phyloP scores from a whole-genome alignment of 2,888 invertebrate species.

The Cyaniris semiargus region DNA sequence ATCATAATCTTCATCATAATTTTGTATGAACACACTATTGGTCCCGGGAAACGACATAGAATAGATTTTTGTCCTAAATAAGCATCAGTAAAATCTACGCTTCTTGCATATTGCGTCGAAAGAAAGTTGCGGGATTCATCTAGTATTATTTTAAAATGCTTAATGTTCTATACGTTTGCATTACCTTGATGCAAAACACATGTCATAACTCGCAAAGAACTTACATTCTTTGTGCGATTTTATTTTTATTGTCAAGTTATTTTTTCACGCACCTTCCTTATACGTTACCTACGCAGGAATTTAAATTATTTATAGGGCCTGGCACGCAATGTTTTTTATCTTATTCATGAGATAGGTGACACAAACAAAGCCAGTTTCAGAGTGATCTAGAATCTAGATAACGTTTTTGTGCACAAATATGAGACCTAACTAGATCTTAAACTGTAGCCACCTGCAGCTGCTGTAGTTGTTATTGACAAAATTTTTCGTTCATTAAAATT shows the following conservation, averaged over 20 bases:
- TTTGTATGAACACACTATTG: too few species aligned
- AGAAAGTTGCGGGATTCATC: not conserved
- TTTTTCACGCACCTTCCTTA: slow-evolving; percentile 22
- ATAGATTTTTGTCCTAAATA: too few species aligned
- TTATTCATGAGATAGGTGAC: slow-evolving; percentile 25
- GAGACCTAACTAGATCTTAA: not conserved
- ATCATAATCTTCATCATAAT: too few species aligned
- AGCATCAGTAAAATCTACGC: too few species aligned
- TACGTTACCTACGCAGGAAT: slow-evolving; percentile 13
- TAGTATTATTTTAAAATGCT: not conserved
- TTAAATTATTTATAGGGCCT: slow-evolving; percentile 18
- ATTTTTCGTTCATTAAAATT: not conserved
- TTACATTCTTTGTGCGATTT: not conserved
- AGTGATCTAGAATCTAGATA: slow-evolving; percentile 26
- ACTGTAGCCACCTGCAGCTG: slow-evolving; percentile 8
- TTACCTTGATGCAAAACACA: slow-evolving; percentile 1
- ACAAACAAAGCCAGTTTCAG: slow-evolving; percentile 23
- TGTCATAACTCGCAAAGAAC: slow-evolving; percentile 26
- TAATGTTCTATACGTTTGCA: not conserved
- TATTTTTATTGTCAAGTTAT: slow-evolving; percentile 18
- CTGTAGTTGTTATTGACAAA: not conserved
- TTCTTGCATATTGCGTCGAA: not conserved
- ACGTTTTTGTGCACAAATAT: slow-evolving; percentile 12
- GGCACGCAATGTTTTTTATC: slow-evolving; percentile 25
- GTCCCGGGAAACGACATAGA: too few species aligned